phyloP scores from a whole-genome alignment of 2,888 invertebrate genomes.

The Lymantria dispar region DNA sequence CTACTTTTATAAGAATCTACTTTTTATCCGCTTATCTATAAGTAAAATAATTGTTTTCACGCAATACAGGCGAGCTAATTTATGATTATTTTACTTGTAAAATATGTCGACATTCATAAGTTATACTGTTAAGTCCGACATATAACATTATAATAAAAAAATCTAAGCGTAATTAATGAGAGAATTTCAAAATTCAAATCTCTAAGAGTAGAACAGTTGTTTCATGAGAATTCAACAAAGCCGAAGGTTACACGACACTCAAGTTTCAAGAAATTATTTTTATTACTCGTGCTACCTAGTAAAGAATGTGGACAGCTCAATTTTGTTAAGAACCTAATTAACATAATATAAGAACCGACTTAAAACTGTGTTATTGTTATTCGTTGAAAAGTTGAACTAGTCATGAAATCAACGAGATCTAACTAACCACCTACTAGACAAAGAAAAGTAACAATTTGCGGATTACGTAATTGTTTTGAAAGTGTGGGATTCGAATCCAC shows the following conservation, averaged over 20 bases:
- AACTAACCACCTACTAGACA: too few species aligned
- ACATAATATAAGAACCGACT: too few species aligned
- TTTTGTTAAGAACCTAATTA: too few species aligned
- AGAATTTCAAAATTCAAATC: slow-evolving; percentile 1
- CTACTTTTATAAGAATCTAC: not conserved
- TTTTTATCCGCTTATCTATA: not conserved
- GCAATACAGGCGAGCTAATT: not conserved
- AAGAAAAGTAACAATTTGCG: too few species aligned
- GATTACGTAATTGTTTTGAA: too few species aligned
- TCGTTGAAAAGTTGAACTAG: too few species aligned
- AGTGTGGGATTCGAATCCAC: too few species aligned
- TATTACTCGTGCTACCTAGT: not conserved
- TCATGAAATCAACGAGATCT: too few species aligned
- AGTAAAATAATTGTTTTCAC: slow-evolving; percentile 4
- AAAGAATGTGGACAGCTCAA: not conserved
- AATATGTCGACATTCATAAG: not conserved
- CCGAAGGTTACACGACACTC: not conserved
- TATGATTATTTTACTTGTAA: slow-evolving; percentile 3
- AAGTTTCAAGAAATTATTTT: not conserved
- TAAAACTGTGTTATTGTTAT: too few species aligned
- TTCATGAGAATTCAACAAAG: not conserved
- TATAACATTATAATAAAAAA: slow-evolving; percentile 1
- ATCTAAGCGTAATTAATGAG: slow-evolving; percentile 1
- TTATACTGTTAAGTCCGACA: not conserved
- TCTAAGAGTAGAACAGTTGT: not conserved